A percentile compares a stretch with the other conserved stretches of the same genome.
These are phyloP conservation scores for Hipparchia sbordonii DNA, from an alignment of 2,888 invertebrate genomes.

Conservation along the genomic window DNA sequence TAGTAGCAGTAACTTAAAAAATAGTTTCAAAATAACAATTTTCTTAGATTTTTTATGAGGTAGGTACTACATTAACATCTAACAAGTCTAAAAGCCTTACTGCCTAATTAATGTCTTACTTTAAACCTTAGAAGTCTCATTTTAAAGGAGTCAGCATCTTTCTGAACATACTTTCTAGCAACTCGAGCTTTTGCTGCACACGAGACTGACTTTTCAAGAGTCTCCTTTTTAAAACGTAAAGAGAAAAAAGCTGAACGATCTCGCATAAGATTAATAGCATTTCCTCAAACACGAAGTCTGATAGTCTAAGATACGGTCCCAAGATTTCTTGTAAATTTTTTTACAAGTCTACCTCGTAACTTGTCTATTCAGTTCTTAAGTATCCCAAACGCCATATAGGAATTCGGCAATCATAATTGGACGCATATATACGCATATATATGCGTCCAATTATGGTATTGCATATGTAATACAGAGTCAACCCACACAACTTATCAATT, in stretches of 20 bases:
- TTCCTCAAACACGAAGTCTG: slow-evolving; percentile 29
- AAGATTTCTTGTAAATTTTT: neutral
- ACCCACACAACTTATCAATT: too few species aligned
- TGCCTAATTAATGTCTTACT: slow-evolving; percentile 3
- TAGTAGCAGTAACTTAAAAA: too few species aligned
- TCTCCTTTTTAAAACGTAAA: slow-evolving; percentile 31
- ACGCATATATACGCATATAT: too few species aligned
- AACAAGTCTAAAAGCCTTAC: slow-evolving; percentile 1
- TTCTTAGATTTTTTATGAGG: neutral
- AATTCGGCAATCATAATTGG: too few species aligned
- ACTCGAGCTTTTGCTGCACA: slow-evolving; percentile 17
- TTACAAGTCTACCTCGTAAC: neutral
- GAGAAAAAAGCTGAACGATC: slow-evolving; percentile 31
- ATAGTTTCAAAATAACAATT: too few species aligned
- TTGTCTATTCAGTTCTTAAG: too few species aligned
- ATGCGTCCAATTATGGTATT: too few species aligned
- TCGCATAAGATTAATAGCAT: slow-evolving; percentile 36
- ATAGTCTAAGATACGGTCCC: neutral
- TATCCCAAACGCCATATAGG: too few species aligned
- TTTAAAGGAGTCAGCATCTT: slow-evolving; percentile 15
- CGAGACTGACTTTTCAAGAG: slow-evolving; percentile 24
- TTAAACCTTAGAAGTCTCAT: slow-evolving; percentile 6
- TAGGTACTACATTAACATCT: neutral
- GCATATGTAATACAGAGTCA: too few species aligned
- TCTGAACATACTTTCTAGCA: slow-evolving; percentile 18